Percentiles rank a stretch among this genome's conserved stretches.
These are phyloP conservation scores for Recurvirostra avosetta DNA, from an alignment of 2,113 vertebrate genomes.

Conservation along the genomic window DNA sequence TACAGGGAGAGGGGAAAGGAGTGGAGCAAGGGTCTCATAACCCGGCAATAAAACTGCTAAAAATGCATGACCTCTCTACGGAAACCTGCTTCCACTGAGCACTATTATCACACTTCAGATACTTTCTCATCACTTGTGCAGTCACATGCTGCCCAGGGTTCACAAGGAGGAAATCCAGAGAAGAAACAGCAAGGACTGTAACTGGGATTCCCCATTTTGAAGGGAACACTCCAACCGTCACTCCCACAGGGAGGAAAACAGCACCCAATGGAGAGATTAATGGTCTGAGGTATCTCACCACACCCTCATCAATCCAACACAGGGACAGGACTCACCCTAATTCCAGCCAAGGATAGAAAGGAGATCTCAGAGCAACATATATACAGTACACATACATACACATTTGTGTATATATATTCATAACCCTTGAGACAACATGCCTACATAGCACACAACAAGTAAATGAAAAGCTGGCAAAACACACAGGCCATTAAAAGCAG, in stretches of 20 bases:
- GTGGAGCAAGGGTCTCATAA: not conserved
- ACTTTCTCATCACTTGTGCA: not conserved
- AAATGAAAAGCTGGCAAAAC: not conserved
- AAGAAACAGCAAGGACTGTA: not conserved
- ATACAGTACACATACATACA: not conserved
- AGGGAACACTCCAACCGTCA: not conserved
- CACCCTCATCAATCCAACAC: not conserved
- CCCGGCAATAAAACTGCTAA: not conserved
- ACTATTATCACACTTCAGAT: not conserved
- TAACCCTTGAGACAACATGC: not conserved
- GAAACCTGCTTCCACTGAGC: not conserved
- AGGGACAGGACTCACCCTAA: not conserved
- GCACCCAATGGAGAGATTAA: not conserved
- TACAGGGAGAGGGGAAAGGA: not conserved
- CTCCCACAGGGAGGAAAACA: not conserved
- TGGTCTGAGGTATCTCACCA: not conserved
- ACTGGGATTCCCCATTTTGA: not conserved
- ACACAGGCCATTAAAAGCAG: not conserved
- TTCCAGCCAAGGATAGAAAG: not conserved
- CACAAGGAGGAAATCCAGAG: not conserved
- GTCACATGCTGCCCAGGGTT: not conserved
- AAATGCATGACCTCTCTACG: not conserved
- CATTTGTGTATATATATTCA: rapidly evolving
- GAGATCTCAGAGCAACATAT: not conserved
- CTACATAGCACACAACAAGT: not conserved